phyloP scores from a whole-genome alignment of 2,797 vertebrate species.

The Gobio occitaniae region DNA sequence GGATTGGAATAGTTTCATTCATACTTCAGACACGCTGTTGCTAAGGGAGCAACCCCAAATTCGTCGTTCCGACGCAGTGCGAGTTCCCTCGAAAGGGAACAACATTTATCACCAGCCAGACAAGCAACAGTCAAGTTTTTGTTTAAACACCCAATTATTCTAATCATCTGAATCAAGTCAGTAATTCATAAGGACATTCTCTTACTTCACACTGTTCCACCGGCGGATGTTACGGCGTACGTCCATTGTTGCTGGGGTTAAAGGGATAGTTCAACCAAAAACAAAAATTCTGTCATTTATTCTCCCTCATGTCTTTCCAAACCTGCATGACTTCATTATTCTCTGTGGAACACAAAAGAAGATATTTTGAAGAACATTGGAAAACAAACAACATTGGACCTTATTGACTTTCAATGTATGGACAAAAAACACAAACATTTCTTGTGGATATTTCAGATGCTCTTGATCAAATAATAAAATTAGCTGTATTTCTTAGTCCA shows the following conservation, averaged over 20 bases:
- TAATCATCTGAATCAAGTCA: background rate
- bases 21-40: too few species aligned
- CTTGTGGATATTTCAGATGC: background rate
- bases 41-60: too few species aligned
- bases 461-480: background rate
- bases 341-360: background rate
- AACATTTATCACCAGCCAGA: background rate
- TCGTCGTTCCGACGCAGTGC: too few species aligned
- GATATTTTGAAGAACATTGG: background rate
- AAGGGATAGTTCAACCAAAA: background rate
- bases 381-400: background rate
- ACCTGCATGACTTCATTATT: background rate
- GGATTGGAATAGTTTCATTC: too few species aligned
- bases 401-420: background rate
- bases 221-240: fast-evolving
- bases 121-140: background rate
- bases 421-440: background rate
- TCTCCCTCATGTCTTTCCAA: background rate
- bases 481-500: background rate
- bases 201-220: background rate
- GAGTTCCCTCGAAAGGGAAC: too few species aligned
- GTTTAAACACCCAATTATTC: background rate
- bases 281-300: background rate
- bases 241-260: background rate
- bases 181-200: background rate